A percentile compares a stretch with the other conserved stretches of the same genome.
phyloP scores from a whole-genome alignment of 2,797 vertebrate genomes.

The Tragelaphus oryx region DNA sequence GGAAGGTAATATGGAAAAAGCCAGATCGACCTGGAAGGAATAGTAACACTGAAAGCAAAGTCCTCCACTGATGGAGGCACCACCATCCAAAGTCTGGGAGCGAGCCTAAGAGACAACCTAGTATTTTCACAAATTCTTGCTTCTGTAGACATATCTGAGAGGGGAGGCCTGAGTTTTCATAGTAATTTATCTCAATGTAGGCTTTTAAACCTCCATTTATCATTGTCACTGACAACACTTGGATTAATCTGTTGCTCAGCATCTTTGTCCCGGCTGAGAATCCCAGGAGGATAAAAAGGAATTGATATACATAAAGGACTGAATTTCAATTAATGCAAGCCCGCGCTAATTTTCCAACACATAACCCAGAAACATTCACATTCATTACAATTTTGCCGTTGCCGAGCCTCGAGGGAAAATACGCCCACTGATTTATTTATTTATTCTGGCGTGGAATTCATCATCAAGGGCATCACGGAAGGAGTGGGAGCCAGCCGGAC shows the following conservation, averaged over 20 bases:
- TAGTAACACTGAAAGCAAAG: not conserved
- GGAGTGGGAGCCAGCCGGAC: no score
- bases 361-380: constrained; percentile 73
- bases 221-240: constrained; percentile 72
- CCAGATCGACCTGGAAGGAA: not conserved
- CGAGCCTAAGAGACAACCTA: not conserved
- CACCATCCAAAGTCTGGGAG: not conserved
- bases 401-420: constrained; percentile 66
- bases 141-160: constrained; percentile 37
- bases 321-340: constrained; percentile 76
- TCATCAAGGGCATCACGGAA: not conserved
- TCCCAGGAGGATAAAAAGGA: constrained; percentile 76
- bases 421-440: constrained; percentile 59
- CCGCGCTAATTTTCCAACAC: constrained; percentile 74
- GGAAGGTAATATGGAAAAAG: not conserved
- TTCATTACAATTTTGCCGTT: constrained; percentile 69
- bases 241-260: constrained; percentile 78
- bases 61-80: fast-evolving
- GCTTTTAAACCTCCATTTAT: constrained; percentile 79
- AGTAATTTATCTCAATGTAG: constrained; percentile 73
- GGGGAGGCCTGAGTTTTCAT: constrained; percentile 35
- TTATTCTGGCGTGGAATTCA: constrained; percentile 58
- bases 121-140: constrained; percentile 44
- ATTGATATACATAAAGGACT: constrained; percentile 74
- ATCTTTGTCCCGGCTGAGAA: constrained; percentile 65